Percentiles rank a stretch among this genome's conserved stretches.
Conservation (phyloP, 2,113 vertebrate genomes). For the Neodontobutis hainanensis region DNA sequence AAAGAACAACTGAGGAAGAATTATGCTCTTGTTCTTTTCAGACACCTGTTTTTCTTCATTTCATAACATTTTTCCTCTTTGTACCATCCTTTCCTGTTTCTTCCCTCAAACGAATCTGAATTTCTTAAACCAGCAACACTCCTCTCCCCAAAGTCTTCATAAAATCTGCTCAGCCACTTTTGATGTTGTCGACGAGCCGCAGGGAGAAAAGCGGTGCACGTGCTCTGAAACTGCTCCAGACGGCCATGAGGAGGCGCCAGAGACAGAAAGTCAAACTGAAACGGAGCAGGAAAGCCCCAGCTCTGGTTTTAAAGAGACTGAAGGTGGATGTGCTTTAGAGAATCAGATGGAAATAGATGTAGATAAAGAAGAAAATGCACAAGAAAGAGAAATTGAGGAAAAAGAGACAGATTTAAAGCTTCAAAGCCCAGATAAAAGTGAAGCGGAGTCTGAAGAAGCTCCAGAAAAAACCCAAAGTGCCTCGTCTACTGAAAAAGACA, state of each 20-base stretch:
- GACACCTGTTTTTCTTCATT: background rate
- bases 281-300: background rate
- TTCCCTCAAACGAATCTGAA: constrained; percentile 25
- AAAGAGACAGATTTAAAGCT: background rate
- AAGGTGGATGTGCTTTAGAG: background rate
- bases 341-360: background rate
- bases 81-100: constrained; percentile 5
- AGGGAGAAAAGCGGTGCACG: background rate
- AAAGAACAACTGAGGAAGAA: no score
- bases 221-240: constrained; percentile 31
- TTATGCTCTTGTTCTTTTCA: no score
- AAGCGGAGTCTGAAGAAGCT: background rate
- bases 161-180: constrained; percentile 41
- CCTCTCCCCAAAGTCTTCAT: constrained; percentile 3
- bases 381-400: background rate
- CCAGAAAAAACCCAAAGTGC: constrained; percentile 1
- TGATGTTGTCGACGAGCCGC: constrained; percentile 29
- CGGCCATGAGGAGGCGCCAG: constrained; percentile 2
- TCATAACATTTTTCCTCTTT: constrained; percentile 40
- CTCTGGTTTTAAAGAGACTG: background rate
- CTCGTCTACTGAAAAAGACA: background rate
- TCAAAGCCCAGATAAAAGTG: background rate
- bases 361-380: background rate
- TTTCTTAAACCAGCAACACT: constrained; percentile 26
- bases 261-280: background rate